These are phyloP conservation scores for Carcinoscorpius rotundicauda DNA, from an alignment of 1,140 invertebrate species.

Conservation along the genomic window DNA sequence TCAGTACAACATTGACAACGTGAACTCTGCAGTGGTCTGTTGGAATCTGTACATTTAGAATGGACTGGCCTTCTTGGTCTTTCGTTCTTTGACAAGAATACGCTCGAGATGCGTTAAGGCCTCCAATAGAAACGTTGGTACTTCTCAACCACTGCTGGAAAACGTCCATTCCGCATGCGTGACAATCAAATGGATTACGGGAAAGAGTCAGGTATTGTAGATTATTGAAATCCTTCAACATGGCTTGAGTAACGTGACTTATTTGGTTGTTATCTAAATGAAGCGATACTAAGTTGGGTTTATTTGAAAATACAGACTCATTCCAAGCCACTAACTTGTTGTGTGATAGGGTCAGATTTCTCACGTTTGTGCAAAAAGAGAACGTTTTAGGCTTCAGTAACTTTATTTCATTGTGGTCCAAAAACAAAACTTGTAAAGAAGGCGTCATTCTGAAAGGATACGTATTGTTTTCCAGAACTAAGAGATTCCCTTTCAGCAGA, in stretches of 20 bases:
- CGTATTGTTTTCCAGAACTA: not conserved
- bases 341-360: conserved; percentile 24
- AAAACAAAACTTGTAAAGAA: conserved; percentile 34
- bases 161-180: conserved; percentile 9
- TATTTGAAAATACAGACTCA: not conserved
- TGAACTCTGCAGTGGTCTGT: conserved; percentile 20
- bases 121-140: not conserved
- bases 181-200: conserved; percentile 41
- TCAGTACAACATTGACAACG: conserved; percentile 31
- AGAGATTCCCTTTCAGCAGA: not conserved
- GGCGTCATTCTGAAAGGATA: conserved; percentile 28
- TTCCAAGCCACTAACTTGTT: conserved; percentile 12
- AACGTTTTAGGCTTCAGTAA: conserved; percentile 40
- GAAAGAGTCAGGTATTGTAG: conserved; percentile 35
- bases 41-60: conserved; percentile 5
- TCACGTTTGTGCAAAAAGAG: conserved; percentile 29
- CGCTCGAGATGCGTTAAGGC: conserved; percentile 13
- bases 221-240: conserved; percentile 41
- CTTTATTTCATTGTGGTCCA: conserved; percentile 38
- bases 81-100: conserved; percentile 28
- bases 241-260: conserved; percentile 37
- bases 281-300: conserved; percentile 1
- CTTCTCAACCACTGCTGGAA: conserved; percentile 9
- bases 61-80: conserved; percentile 21
- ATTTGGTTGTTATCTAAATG: conserved; percentile 41